phyloP scores from a whole-genome alignment of 2,797 vertebrate genomes.

The Falco peregrinus region DNA sequence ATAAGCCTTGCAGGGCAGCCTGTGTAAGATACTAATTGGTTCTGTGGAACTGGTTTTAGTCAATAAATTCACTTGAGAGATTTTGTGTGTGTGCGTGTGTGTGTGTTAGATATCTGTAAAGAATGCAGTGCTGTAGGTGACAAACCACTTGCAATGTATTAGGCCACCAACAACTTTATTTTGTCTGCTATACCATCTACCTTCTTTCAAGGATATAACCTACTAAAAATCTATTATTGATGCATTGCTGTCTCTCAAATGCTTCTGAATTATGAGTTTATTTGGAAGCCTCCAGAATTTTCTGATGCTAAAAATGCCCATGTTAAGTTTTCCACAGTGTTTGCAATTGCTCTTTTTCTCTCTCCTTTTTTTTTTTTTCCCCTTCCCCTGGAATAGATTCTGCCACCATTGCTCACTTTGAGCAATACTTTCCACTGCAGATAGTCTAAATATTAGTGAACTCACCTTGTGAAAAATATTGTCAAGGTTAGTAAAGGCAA shows the following conservation, averaged over 20 bases:
- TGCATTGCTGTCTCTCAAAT: background rate
- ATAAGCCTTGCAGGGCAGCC: constrained; percentile 79
- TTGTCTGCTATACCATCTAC: background rate
- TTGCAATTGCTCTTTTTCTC: background rate
- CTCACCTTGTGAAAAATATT: background rate
- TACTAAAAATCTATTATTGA: constrained; percentile 14
- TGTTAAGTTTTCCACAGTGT: background rate
- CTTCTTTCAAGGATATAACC: constrained; percentile 37
- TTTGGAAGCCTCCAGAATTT: constrained; percentile 23
- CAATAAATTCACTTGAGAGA: constrained; percentile 81
- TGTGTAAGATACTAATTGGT: constrained; percentile 83
- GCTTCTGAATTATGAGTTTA: constrained; percentile 9
- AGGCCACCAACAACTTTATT: constrained; percentile 65
- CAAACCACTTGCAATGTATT: constrained; percentile 63
- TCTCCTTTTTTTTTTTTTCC: background rate
- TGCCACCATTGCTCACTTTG: background rate
- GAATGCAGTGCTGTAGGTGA: constrained; percentile 69
- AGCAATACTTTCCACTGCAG: background rate
- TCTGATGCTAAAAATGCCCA: background rate
- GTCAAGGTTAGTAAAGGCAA: background rate
- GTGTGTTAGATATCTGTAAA: constrained; percentile 67
- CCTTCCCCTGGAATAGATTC: background rate
- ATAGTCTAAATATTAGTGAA: background rate
- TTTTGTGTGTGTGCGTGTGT: background rate
- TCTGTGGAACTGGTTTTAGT: constrained; percentile 83